Conservation (phyloP, 2,113 vertebrate genomes). For the Poeciliopsis retropinna region DNA sequence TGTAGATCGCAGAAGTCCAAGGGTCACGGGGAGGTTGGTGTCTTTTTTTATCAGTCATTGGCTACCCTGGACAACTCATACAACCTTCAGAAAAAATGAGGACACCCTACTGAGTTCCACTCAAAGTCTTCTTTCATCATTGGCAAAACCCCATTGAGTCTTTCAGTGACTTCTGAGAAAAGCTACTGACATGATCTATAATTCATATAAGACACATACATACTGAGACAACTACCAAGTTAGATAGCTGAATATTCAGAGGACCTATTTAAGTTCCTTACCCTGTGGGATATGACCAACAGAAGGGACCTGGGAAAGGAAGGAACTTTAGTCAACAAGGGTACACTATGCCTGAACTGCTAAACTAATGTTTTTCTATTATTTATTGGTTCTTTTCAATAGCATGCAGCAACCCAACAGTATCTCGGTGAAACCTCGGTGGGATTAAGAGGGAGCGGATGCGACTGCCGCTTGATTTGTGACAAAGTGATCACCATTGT, state of each 20-base stretch:
- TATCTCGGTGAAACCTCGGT: constrained; percentile 10
- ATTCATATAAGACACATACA: neutral
- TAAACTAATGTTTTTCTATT: neutral
- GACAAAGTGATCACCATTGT: constrained; percentile 67
- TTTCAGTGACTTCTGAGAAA: too few species aligned
- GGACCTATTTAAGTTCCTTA: neutral
- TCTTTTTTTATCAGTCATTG: too few species aligned
- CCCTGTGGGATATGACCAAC: neutral
- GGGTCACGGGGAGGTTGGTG: too few species aligned
- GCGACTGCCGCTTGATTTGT: constrained; percentile 44
- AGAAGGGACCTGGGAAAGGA: neutral
- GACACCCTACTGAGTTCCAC: too few species aligned
- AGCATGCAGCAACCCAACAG: neutral
- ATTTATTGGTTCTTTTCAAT: neutral
- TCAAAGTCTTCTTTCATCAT: too few species aligned
- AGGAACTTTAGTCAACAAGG: neutral
- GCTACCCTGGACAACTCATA: too few species aligned
- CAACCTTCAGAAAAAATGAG: too few species aligned
- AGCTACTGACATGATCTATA: too few species aligned
- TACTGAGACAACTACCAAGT: neutral
- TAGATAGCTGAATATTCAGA: neutral
- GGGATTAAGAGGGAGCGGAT: constrained; percentile 21
- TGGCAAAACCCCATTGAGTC: too few species aligned
- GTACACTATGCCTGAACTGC: neutral
- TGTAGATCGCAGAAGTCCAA: too few species aligned